Base-by-base conservation (phyloP, 2,888 invertebrate genomes). In the Lepidocyrtinus sp. region DNA sequence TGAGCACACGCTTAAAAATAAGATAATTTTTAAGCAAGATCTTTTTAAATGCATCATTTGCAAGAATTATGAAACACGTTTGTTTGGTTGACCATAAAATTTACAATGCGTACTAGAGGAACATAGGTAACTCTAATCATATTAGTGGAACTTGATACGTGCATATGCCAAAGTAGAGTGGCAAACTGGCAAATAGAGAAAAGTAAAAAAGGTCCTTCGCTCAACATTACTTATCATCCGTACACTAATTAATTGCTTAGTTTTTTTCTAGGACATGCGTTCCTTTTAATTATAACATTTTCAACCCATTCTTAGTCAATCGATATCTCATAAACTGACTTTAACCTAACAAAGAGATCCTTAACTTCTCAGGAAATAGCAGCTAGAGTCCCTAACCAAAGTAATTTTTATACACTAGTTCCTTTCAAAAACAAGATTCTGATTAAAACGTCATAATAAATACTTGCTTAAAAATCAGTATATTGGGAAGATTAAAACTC, bases 31-130 rank as follows among this genome's bases (percentile, higher is more conserved):
- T 36, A 46, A 68, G 17, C n/a, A 65, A 65, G 36, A 25, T 63
- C 36, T 36, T 36, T 22, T 68, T 68, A 62, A 75, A 75, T 75
- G 75, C 69, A 62, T 75, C 75, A 75, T 75, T 75, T 68, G 69
- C 62, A 61, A 27, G 36, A 69, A 75, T 69, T 69, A 69, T 75
- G 75, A 69, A 69, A 75, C 68, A 26, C 55, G 67, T 26, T 21
- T 62, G 22, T 7, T 21, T 62, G 62, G 62, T 68, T 68, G 68
- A 68, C 50, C 68, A 68, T 45, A 67, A 67, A 46, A 45, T 36
- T 67, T 36, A 36, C 36, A 36, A 36, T 36, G 36, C 5, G 5
- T 36, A 36, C 36, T 5, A 36, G 12, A 36, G 12, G 36, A 36
- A 36, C 36, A 36, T 36, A 36, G 36, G 36, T 36, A 36, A 36